phyloP scores from a whole-genome alignment of 1,140 invertebrate genomes.

The Aphaenogaster rudis region DNA sequence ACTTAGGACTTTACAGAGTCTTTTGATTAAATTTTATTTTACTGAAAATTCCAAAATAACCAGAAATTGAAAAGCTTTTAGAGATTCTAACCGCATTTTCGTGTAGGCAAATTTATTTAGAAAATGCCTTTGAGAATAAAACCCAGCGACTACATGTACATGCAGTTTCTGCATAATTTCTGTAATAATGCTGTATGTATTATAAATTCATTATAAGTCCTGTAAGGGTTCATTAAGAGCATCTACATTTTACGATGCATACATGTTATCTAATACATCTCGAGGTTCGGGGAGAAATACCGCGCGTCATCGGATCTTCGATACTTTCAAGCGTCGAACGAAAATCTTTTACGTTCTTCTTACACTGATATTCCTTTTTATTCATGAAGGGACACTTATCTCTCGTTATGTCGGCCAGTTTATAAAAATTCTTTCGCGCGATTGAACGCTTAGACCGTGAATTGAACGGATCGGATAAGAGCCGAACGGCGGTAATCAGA shows the following conservation, averaged over 20 bases:
- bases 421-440: slow-evolving; percentile 1
- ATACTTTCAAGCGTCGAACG: neutral
- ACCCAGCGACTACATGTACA: neutral
- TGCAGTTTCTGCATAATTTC: neutral
- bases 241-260: neutral
- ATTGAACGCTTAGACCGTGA: neutral
- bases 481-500: neutral
- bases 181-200: slow-evolving; percentile 8
- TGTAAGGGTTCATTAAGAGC: neutral
- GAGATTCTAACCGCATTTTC: neutral
- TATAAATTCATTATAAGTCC: slow-evolving; percentile 24
- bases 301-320: neutral
- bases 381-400: neutral
- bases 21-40: slow-evolving; percentile 4
- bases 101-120: neutral
- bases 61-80: slow-evolving; percentile 8
- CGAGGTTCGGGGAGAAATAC: neutral
- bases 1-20: neutral
- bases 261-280: neutral
- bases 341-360: neutral
- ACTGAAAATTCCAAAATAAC: neutral
- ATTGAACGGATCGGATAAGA: neutral
- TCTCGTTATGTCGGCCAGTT: neutral
- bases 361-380: neutral
- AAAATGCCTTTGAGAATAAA: neutral